Conservation (phyloP, 2,888 invertebrate species). For the Rotaria socialis region DNA sequence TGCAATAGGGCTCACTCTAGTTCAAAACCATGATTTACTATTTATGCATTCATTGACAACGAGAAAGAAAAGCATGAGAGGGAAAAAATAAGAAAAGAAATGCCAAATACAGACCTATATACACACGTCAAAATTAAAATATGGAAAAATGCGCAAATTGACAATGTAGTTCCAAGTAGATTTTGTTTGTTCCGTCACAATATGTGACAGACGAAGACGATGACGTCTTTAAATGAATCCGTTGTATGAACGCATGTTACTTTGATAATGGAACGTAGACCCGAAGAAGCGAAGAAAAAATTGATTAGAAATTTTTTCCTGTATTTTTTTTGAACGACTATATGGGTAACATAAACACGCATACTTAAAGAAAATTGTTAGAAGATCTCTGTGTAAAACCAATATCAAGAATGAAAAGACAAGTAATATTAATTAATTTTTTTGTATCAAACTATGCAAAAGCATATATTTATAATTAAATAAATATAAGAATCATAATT, state of each 20-base stretch:
- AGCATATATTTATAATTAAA: not conserved
- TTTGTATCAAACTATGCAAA: not conserved
- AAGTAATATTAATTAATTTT: not conserved
- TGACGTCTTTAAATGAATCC: slow-evolving; percentile 21
- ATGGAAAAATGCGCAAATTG: not conserved
- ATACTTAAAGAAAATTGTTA: not conserved
- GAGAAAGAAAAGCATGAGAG: not conserved
- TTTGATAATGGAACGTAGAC: not conserved
- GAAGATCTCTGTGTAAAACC: not conserved
- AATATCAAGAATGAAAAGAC: not conserved
- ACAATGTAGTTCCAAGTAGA: slow-evolving; percentile 18
- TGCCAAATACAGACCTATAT: slow-evolving; percentile 18
- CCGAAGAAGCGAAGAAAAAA: not conserved
- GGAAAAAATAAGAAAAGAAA: slow-evolving; percentile 5
- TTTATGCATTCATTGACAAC: slow-evolving; percentile 16
- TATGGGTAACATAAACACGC: not conserved
- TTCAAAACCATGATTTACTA: slow-evolving; percentile 16
- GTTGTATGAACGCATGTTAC: not conserved
- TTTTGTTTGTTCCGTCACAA: slow-evolving; percentile 9
- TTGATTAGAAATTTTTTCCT: not conserved
- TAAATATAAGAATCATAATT: not conserved
- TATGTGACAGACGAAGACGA: not conserved
- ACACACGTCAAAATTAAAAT: slow-evolving; percentile 21
- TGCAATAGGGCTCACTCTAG: not conserved
- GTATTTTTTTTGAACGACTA: not conserved